Conservation (phyloP, 2,113 vertebrate species). For the Thalassoma bifasciatum region DNA sequence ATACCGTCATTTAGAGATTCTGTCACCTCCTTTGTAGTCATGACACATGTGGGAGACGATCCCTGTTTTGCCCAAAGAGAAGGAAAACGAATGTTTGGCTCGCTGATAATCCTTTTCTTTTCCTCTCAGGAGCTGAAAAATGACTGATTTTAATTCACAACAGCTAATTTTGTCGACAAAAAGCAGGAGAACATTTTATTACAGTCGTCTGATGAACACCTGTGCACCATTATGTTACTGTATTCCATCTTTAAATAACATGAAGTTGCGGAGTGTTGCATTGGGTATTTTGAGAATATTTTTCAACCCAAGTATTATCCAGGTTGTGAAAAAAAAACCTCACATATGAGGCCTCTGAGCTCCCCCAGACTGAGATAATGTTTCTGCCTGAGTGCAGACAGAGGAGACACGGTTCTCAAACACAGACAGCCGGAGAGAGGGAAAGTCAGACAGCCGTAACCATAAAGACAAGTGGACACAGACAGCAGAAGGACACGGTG, state of each 20-base stretch:
- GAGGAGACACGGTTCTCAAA: slow-evolving; percentile 21
- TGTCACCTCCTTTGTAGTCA: slow-evolving; percentile 43
- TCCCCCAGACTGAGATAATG: slow-evolving; percentile 1
- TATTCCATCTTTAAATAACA: too few relatives aligned
- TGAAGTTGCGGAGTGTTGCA: neutral
- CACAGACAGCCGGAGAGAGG: slow-evolving; percentile 29
- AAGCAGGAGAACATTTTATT: neutral
- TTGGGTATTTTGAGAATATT: neutral
- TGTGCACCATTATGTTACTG: too few relatives aligned
- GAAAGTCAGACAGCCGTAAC: slow-evolving; percentile 45
- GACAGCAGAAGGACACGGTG: slow-evolving; percentile 21
- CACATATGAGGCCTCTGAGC: neutral
- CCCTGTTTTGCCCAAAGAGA: slow-evolving; percentile 2
- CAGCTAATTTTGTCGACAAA: neutral
- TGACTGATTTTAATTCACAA: neutral
- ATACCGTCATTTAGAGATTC: slow-evolving; percentile 41
- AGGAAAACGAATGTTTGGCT: slow-evolving; percentile 10
- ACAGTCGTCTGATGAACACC: too few relatives aligned
- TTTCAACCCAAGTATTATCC: neutral
- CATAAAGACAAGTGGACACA: slow-evolving; percentile 36
- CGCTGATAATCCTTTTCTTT: slow-evolving; percentile 20
- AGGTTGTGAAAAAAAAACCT: slow-evolving; percentile 9
- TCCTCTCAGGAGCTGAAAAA: slow-evolving; percentile 1
- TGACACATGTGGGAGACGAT: slow-evolving; percentile 30
- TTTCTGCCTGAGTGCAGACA: slow-evolving; percentile 4